Conservation (phyloP, 1,140 invertebrate species). For the Heliothis virescens region DNA sequence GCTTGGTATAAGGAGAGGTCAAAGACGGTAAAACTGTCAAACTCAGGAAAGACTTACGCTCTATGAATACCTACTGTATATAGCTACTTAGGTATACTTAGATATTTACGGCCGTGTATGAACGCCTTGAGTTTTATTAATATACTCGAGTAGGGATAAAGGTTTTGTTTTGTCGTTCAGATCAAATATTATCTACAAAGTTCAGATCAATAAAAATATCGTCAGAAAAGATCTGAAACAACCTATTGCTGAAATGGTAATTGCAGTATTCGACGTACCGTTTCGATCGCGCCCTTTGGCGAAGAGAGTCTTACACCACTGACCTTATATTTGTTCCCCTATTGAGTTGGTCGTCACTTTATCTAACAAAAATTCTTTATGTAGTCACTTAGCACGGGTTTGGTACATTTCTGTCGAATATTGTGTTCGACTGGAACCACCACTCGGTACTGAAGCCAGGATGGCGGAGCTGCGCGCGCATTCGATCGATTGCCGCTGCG, state of each 20-base stretch:
- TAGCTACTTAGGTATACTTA: not conserved
- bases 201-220: not conserved
- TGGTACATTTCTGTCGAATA: constrained; percentile 82
- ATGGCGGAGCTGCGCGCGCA: constrained; percentile 81
- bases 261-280: constrained; percentile 27
- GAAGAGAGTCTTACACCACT: constrained; percentile 24
- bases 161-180: not conserved
- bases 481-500: constrained; percentile 82
- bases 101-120: constrained; percentile 18
- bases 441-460: constrained; percentile 70
- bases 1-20: not conserved
- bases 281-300: constrained; percentile 16
- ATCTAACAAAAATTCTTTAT: constrained; percentile 48
- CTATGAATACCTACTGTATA: not conserved
- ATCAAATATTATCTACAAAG: not conserved
- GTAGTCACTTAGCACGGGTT: constrained; percentile 76
- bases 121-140: constrained; percentile 13
- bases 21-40: constrained; percentile 22
- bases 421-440: constrained; percentile 73
- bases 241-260: constrained; percentile 19
- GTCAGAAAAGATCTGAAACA: constrained; percentile 5
- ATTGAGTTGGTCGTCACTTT: constrained; percentile 37
- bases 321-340: constrained; percentile 49
- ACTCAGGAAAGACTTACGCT: not conserved
- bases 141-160: not conserved